Evolutionary conservation across 2,797 vertebrate genomes (phyloP).

Genomic region (Enoplosus armatus): DNA sequence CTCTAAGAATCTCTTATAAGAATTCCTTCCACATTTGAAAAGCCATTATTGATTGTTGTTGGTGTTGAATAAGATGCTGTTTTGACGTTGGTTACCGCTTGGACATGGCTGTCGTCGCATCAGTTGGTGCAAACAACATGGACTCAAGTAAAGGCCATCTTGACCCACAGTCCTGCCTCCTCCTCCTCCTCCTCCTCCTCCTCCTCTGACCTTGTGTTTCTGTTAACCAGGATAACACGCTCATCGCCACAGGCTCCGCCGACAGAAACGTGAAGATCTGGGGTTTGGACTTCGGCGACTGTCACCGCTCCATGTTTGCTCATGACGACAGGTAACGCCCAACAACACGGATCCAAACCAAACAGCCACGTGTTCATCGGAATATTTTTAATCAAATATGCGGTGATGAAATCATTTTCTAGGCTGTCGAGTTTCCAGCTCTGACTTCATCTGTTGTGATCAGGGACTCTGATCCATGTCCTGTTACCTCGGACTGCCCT

Average conservation of each 20-base stretch:
- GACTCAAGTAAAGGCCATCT: background rate
- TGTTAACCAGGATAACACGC: slow-evolving; percentile 87
- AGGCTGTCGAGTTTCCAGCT: slow-evolving; percentile 25
- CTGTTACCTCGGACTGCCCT: slow-evolving; percentile 12
- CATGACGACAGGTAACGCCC: slow-evolving; percentile 94
- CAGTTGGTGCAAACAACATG: background rate
- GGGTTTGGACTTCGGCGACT: slow-evolving; percentile 98
- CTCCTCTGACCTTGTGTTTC: slow-evolving; percentile 28
- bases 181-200: too few relatives aligned
- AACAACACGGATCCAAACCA: background rate
- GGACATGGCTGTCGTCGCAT: background rate
- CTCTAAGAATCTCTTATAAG: too few relatives aligned
- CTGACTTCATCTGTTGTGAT: slow-evolving; percentile 53
- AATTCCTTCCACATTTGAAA: too few relatives aligned
- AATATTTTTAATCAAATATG: background rate
- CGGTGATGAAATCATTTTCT: slow-evolving; percentile 27
- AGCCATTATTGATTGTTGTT: background rate
- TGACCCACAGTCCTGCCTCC: background rate
- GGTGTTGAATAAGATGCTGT: background rate
- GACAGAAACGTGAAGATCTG: slow-evolving; percentile 98
- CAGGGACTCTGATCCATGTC: slow-evolving; percentile 33
- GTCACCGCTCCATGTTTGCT: slow-evolving; percentile 97
- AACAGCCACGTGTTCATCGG: background rate
- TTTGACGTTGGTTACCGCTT: too few relatives aligned
- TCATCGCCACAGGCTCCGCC: slow-evolving; percentile 96